Evolutionary conservation across 2,113 vertebrate species (phyloP).

Genomic region (Zosterops lateralis): DNA sequence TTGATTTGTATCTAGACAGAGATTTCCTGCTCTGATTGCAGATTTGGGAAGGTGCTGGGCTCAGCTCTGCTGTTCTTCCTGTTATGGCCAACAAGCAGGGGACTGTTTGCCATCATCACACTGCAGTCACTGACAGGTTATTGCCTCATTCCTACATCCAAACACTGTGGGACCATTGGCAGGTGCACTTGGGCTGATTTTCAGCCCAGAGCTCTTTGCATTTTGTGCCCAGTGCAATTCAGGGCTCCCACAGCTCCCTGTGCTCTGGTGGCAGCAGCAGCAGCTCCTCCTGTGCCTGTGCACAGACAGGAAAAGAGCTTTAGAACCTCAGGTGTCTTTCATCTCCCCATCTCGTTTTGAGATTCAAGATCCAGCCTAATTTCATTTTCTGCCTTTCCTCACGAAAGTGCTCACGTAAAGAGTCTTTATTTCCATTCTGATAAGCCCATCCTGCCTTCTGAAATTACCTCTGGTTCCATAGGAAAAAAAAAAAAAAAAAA

Average conservation of each 20-base stretch:
- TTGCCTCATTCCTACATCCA: neutral
- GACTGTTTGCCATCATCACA: neutral
- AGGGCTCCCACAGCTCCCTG: neutral
- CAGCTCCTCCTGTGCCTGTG: neutral
- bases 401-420: neutral
- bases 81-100: neutral
- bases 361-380: neutral
- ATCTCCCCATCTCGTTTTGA: neutral
- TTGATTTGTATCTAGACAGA: neutral
- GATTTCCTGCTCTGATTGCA: neutral
- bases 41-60: neutral
- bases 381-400: neutral
- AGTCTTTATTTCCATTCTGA: neutral
- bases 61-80: neutral
- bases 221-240: neutral
- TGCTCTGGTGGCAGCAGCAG: neutral
- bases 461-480: neutral
- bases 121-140: neutral
- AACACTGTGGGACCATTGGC: fast-evolving
- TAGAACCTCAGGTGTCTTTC: neutral
- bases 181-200: neutral
- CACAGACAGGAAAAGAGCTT: neutral
- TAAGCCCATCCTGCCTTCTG: neutral
- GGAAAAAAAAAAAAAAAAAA: too few relatives aligned
- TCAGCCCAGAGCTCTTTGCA: neutral